A percentile compares a stretch with the other conserved stretches of the same genome.
These are phyloP conservation scores for Drosophila bocqueti DNA, from an alignment of 1,140 invertebrate genomes.

Conservation along the genomic window DNA sequence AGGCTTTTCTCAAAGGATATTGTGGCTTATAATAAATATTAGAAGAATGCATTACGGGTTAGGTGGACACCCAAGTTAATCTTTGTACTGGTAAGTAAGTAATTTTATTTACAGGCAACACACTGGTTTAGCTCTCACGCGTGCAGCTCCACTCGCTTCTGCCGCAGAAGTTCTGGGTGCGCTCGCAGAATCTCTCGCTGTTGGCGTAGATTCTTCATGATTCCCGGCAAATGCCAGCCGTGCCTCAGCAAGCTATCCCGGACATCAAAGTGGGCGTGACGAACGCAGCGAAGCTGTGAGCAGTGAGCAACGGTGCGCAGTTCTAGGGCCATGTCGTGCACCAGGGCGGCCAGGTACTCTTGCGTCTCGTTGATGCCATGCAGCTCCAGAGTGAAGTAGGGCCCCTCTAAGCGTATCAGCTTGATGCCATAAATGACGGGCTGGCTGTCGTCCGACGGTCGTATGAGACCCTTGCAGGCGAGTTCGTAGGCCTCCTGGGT, in stretches of 20 bases:
- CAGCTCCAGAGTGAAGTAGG: slow-evolving; percentile 96
- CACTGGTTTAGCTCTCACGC: slow-evolving; percentile 3
- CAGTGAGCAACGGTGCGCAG: slow-evolving; percentile 93
- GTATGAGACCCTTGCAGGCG: slow-evolving; percentile 91
- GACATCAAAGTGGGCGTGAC: slow-evolving; percentile 93
- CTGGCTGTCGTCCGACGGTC: slow-evolving; percentile 89
- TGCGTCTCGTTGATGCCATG: slow-evolving; percentile 94
- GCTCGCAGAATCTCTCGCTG: slow-evolving; percentile 86
- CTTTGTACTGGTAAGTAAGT: neutral
- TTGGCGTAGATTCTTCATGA: slow-evolving; percentile 90
- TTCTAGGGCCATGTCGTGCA: slow-evolving; percentile 93
- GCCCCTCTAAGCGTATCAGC: slow-evolving; percentile 92
- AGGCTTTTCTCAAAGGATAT: neutral
- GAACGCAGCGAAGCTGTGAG: slow-evolving; percentile 91
- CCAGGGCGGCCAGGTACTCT: slow-evolving; percentile 89
- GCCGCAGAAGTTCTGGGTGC: slow-evolving; percentile 86
- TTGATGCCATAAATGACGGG: slow-evolving; percentile 95
- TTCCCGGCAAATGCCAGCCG: slow-evolving; percentile 91
- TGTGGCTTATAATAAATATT: neutral
- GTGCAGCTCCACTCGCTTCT: slow-evolving; percentile 62
- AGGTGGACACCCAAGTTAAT: neutral
- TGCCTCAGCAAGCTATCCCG: slow-evolving; percentile 92
- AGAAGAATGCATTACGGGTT: too few relatives aligned
- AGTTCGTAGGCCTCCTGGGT: slow-evolving; percentile 96
- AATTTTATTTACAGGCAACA: slow-evolving; percentile 14